These are phyloP conservation scores for Acanthoscelides obtectus DNA, from an alignment of 2,888 invertebrate genomes.

Conservation along the genomic window DNA sequence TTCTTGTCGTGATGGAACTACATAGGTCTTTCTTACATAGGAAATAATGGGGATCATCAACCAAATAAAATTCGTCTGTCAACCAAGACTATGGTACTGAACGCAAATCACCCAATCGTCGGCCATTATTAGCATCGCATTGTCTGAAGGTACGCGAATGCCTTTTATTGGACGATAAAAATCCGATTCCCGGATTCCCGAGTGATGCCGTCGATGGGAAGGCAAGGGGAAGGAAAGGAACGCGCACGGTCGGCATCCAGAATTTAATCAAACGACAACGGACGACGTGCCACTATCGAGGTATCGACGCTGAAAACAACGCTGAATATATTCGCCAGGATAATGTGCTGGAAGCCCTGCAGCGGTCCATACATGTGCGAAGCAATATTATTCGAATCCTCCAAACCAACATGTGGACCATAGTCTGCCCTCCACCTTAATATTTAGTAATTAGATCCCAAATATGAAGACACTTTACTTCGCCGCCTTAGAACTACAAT, in stretches of 20 bases:
- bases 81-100: too few relatives aligned
- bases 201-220: neutral
- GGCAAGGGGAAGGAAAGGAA: neutral
- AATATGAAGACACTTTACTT: too few relatives aligned
- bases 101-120: neutral
- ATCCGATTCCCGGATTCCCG: neutral
- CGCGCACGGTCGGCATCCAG: slow-evolving; percentile 31
- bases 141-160: neutral
- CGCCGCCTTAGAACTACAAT: too few relatives aligned
- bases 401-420: too few relatives aligned
- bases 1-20: too few relatives aligned
- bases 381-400: too few relatives aligned
- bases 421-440: too few relatives aligned
- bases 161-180: neutral
- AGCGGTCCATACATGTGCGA: neutral
- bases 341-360: neutral
- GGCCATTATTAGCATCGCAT: neutral
- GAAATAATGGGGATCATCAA: too few relatives aligned
- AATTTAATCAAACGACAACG: slow-evolving; percentile 44
- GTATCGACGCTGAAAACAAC: slow-evolving; percentile 36
- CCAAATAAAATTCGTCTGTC: too few relatives aligned
- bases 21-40: too few relatives aligned
- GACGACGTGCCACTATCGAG: slow-evolving; percentile 22
- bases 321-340: slow-evolving; percentile 33
- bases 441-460: too few relatives aligned